Percentiles rank a stretch among this genome's conserved stretches.
Evolutionary conservation across 2,797 vertebrate species (phyloP).

Genomic region (Oreonectes daqikongensis): DNA sequence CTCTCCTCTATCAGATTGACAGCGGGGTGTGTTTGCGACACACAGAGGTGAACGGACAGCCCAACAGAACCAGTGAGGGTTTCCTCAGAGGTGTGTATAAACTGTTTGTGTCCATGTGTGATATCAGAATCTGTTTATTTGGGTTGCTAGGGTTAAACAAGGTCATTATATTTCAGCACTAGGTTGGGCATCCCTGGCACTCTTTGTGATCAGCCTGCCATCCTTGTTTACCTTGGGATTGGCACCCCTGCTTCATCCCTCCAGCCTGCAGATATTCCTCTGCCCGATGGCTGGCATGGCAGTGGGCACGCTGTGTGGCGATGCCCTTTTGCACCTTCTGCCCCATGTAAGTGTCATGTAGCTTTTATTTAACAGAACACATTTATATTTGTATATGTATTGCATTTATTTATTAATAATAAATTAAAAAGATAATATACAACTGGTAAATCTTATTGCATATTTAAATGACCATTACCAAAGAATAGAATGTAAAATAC

Average conservation of each 20-base stretch:
- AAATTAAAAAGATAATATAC: too few relatives aligned
- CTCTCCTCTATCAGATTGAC: conserved; percentile 86
- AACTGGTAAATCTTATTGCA: too few relatives aligned
- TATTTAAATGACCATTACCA: not conserved
- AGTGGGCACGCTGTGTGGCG: conserved; percentile 83
- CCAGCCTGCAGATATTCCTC: conserved; percentile 68
- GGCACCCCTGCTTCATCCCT: conserved; percentile 68
- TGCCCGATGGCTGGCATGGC: conserved; percentile 82
- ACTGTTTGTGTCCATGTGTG: not conserved
- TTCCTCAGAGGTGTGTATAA: conserved; percentile 57
- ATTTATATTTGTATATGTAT: too few relatives aligned
- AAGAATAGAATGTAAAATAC: not conserved
- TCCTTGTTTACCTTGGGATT: conserved; percentile 73
- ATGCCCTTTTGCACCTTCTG: conserved; percentile 83
- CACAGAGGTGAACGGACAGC: conserved; percentile 56
- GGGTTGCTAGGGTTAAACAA: not conserved
- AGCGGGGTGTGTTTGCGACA: conserved; percentile 82
- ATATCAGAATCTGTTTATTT: not conserved
- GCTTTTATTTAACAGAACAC: too few relatives aligned
- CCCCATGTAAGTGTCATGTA: conserved; percentile 76
- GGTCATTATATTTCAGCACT: conserved; percentile 68
- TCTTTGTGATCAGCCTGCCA: conserved; percentile 75
- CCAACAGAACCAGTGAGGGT: conserved; percentile 29
- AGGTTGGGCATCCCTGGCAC: conserved; percentile 75
- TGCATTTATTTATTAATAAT: too few relatives aligned